Evolutionary conservation across 2,113 vertebrate genomes (phyloP).

Genomic region (Xyrauchen texanus): DNA sequence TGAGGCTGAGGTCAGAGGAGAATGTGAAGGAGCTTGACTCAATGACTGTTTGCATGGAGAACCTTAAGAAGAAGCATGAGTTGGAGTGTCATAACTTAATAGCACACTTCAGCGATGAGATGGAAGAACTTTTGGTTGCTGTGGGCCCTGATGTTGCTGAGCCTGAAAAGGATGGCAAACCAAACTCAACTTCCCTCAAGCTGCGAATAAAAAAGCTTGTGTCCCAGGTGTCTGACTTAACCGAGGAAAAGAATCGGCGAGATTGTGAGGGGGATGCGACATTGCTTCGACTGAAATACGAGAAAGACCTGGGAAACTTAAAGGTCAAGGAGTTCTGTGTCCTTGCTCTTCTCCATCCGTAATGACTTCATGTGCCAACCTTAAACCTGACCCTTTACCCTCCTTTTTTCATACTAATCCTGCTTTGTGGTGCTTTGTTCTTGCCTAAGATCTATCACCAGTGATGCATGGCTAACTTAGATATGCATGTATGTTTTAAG

Average conservation of each 20-base stretch:
- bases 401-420: constrained; percentile 52
- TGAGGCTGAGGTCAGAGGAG: constrained; percentile 68
- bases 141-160: constrained; percentile 43
- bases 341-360: constrained; percentile 72
- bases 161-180: constrained; percentile 3
- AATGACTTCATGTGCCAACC: constrained; percentile 73
- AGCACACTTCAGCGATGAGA: constrained; percentile 65
- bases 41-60: constrained; percentile 72
- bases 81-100: constrained; percentile 61
- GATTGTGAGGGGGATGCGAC: constrained; percentile 61
- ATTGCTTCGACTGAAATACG: constrained; percentile 77
- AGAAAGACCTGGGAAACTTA: constrained; percentile 80
- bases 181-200: constrained; percentile 53
- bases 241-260: constrained; percentile 68
- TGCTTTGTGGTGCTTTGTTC: constrained; percentile 37
- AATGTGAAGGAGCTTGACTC: constrained; percentile 73
- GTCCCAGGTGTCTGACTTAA: constrained; percentile 60
- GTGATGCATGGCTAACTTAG: constrained; percentile 74
- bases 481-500: constrained; percentile 49
- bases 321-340: constrained; percentile 79
- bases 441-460: constrained; percentile 54
- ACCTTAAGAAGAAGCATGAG: constrained; percentile 72
- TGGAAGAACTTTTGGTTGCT: constrained; percentile 66
- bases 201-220: constrained; percentile 73
- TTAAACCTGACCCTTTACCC: constrained; percentile 56